Evolutionary conservation across 2,888 invertebrate species (phyloP), one percentile per base, ranked within the genome.

Genomic region (Tromatobia lineatoria): DNA sequence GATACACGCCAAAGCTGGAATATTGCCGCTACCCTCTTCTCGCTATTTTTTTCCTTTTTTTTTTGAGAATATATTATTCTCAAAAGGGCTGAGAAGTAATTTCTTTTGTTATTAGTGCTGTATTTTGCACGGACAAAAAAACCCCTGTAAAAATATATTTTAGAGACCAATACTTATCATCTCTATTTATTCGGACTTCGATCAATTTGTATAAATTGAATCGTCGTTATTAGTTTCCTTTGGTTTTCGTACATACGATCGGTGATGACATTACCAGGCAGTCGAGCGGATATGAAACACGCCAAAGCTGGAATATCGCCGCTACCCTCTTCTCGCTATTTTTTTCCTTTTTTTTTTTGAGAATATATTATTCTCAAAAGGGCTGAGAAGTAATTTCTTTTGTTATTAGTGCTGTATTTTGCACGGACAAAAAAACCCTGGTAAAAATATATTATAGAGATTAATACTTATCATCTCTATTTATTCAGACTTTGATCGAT

Each of bases 211-310:
- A 29, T 6, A 29, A 29, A 29, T 29, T 29, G 29, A 29, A 29
- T 29, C 29, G 29, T 2, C 6, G 6, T 29, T 29, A 29, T 29
- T 29, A 29, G 29, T 29, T 29, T 29, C 6, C 29, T 29, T 3
- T 29, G 6, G 29, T 29, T 29, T 29, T 29, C 29, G 6, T 29
- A n/a, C n/a, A n/a, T 75, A 76, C 76, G 80, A 83, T 80, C 80
- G 80, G 75, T 34, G 73, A 83, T 80, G 83, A 80, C 75, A 82
- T 80, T 82, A 80, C 82, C 79, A 69, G 80, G 61, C 75, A 76
- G 64, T 75, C 59, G 82, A 73, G 76, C 79, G 75, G 67, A 79
- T 75, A 64, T 66, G 59, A 70, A 54, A 57, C 45, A 25, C 47
- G 42, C n/a, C 38, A 57, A 76, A 64, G 54, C 59, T 81, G 64